Percentiles rank a stretch among this genome's conserved stretches.
These are phyloP conservation scores for Agrotis puta DNA, from an alignment of 2,888 invertebrate species.

Conservation along the genomic window DNA sequence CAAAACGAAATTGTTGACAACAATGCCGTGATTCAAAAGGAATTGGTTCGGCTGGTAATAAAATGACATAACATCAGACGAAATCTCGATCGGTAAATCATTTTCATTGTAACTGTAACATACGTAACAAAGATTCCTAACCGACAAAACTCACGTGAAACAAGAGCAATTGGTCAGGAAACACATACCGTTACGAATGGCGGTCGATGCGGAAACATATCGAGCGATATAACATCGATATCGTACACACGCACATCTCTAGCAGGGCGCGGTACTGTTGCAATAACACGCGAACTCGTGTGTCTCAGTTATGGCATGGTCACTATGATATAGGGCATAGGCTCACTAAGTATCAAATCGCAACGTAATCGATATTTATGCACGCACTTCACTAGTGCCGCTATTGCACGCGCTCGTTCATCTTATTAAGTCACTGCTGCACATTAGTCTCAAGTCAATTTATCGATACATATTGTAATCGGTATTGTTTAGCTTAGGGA, in stretches of 20 bases:
- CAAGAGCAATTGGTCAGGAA: slow-evolving; percentile 65
- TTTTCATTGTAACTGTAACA: slow-evolving; percentile 22
- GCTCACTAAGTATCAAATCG: slow-evolving; percentile 70
- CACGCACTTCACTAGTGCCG: slow-evolving; percentile 54
- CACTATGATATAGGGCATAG: slow-evolving; percentile 48
- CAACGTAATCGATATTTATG: slow-evolving; percentile 60
- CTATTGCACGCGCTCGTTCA: slow-evolving; percentile 36
- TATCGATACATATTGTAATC: slow-evolving; percentile 50
- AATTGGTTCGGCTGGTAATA: neutral
- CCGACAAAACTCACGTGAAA: slow-evolving; percentile 43
- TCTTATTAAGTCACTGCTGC: slow-evolving; percentile 51
- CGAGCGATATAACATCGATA: slow-evolving; percentile 78
- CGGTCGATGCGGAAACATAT: slow-evolving; percentile 75
- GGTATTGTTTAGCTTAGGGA: slow-evolving; percentile 52
- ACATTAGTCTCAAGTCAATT: slow-evolving; percentile 36
- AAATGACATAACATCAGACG: slow-evolving; percentile 14
- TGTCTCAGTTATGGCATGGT: slow-evolving; percentile 58
- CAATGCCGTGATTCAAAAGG: neutral
- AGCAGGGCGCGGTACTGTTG: slow-evolving; percentile 83
- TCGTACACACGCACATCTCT: slow-evolving; percentile 80
- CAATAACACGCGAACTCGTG: slow-evolving; percentile 84
- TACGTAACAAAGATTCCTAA: slow-evolving; percentile 43
- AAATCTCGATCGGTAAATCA: slow-evolving; percentile 36
- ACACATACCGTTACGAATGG: slow-evolving; percentile 70
- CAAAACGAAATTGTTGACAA: neutral